A percentile compares a stretch with the other conserved stretches of the same genome.
Evolutionary conservation across 2,888 invertebrate species (phyloP).

Genomic region (Eupelmus urozonus): DNA sequence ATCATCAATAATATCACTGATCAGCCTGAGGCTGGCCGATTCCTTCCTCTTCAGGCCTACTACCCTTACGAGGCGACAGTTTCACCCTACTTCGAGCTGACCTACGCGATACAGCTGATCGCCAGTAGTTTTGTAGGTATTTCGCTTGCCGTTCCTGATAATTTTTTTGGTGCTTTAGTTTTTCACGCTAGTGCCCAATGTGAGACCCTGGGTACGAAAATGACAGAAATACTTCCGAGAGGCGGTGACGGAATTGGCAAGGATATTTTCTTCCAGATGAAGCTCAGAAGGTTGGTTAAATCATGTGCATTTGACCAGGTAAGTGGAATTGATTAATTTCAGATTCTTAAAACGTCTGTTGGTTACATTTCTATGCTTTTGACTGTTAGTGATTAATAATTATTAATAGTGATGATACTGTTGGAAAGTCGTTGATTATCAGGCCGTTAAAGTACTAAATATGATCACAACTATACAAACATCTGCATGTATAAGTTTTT

Average conservation of each 20-base stretch:
- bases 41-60: slow-evolving; percentile 32
- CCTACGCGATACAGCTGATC: neutral
- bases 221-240: too few species aligned
- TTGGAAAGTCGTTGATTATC: too few species aligned
- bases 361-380: neutral
- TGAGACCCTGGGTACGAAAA: slow-evolving; percentile 32
- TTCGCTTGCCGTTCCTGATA: slow-evolving; percentile 28
- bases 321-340: neutral
- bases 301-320: too few species aligned
- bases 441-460: too few species aligned
- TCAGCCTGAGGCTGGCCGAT: neutral
- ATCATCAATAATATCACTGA: slow-evolving; percentile 49
- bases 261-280: neutral
- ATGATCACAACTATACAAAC: too few species aligned
- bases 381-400: neutral
- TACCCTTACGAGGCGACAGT: slow-evolving; percentile 18
- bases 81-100: slow-evolving; percentile 35
- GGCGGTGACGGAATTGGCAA: too few species aligned
- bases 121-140: neutral
- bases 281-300: slow-evolving; percentile 1
- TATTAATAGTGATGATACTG: too few species aligned
- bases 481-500: too few species aligned
- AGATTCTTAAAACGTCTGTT: neutral
- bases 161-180: slow-evolving; percentile 47
- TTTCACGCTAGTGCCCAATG: slow-evolving; percentile 52